These are phyloP conservation scores for Magallana nippona DNA, from an alignment of 2,888 invertebrate genomes.

Conservation along the genomic window DNA sequence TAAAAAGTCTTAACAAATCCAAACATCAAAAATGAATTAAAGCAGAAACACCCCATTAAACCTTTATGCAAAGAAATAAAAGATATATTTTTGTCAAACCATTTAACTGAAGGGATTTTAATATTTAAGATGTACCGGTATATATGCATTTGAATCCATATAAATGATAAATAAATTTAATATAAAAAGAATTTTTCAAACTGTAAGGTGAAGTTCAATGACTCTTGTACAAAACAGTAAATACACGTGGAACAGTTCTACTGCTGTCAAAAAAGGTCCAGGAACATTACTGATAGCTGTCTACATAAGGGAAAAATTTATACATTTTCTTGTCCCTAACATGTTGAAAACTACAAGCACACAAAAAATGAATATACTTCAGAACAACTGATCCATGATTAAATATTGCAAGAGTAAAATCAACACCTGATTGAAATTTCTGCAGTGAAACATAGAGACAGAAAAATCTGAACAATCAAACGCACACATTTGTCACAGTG, in stretches of 20 bases:
- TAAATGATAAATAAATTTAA: not conserved
- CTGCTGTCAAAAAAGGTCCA: no score
- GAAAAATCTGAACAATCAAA: not conserved
- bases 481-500: not conserved
- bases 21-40: not conserved
- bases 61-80: no score
- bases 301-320: no score
- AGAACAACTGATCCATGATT: constrained; percentile 9
- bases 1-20: not conserved
- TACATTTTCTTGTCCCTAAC: not conserved
- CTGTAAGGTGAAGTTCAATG: not conserved
- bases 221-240: not conserved
- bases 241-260: no score
- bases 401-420: constrained; percentile 29
- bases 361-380: not conserved
- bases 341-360: constrained; percentile 5
- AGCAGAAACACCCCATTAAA: no score
- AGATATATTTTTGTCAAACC: no score
- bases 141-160: not conserved
- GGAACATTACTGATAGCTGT: no score
- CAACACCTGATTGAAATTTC: constrained; percentile 12
- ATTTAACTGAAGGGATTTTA: no score
- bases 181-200: not conserved
- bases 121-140: no score
- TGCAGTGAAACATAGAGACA: not conserved